These are phyloP conservation scores for Xestia ashworthii DNA, from an alignment of 2,888 invertebrate species.

Conservation along the genomic window DNA sequence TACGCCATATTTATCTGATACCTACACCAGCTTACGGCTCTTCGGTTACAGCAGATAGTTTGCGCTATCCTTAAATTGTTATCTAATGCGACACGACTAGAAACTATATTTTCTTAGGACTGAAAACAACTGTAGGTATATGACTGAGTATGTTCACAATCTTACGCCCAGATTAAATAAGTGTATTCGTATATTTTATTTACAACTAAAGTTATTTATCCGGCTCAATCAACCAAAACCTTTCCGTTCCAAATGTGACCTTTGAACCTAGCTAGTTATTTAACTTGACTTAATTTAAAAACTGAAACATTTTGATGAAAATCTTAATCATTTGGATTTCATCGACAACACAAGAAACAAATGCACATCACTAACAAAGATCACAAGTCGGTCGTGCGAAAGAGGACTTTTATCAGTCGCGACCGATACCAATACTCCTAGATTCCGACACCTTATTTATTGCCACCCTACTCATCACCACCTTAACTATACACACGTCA, in stretches of 20 bases:
- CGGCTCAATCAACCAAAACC: not conserved
- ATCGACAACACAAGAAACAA: conserved; percentile 30
- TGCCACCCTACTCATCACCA: conserved; percentile 78
- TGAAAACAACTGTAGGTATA: not conserved
- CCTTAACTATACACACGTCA: conserved; percentile 5
- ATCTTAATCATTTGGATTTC: not conserved
- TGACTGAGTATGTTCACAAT: too few species aligned
- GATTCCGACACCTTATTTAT: conserved; percentile 85
- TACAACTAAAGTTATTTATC: not conserved
- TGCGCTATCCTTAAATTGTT: not conserved
- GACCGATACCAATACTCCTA: conserved; percentile 86
- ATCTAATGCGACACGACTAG: not conserved
- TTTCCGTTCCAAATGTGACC: too few species aligned
- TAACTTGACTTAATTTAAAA: not conserved
- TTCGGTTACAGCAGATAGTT: not conserved
- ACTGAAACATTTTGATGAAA: not conserved
- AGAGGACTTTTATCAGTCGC: conserved; percentile 87
- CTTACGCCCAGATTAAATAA: too few species aligned
- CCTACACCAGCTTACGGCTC: not conserved
- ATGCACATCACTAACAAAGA: conserved; percentile 74
- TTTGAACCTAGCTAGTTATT: not conserved
- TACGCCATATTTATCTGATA: not conserved
- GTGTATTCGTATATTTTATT: not conserved
- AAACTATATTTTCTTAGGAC: not conserved
- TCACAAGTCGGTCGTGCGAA: conserved; percentile 83